A percentile compares a stretch with the other conserved stretches of the same genome.
Evolutionary conservation across 2,797 vertebrate genomes (phyloP).

Genomic region (Tragelaphus eurycerus): DNA sequence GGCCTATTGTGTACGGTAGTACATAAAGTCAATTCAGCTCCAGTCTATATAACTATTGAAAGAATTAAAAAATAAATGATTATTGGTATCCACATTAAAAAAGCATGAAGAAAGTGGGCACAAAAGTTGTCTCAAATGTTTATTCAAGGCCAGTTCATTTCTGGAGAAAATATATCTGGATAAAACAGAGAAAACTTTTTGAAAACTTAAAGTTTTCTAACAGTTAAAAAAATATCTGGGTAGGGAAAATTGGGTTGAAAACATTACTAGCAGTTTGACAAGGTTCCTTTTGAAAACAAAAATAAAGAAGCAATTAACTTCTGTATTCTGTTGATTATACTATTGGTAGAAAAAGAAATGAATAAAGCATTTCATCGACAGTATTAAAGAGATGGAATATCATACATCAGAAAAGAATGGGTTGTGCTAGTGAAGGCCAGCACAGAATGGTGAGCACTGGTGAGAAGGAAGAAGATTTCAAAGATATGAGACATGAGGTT

Average conservation of each 20-base stretch:
- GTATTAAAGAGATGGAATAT: not conserved
- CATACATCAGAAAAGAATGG: not conserved
- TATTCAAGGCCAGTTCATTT: not conserved
- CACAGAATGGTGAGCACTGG: not conserved
- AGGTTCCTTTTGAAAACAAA: not conserved
- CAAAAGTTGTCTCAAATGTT: not conserved
- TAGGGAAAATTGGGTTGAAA: not conserved
- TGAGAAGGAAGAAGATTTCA: not conserved
- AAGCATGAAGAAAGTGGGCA: not conserved
- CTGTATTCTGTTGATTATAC: not conserved
- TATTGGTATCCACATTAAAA: not conserved
- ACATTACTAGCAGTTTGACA: not conserved
- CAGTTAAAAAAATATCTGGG: not conserved
- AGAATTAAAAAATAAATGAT: not conserved
- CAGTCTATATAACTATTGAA: not conserved
- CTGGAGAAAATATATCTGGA: not conserved
- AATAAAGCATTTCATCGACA: not conserved
- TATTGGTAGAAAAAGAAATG: not conserved
- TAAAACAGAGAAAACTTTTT: not conserved
- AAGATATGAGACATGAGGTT: fast-evolving
- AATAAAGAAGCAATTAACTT: not conserved
- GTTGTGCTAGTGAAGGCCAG: not conserved
- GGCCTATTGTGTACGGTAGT: not conserved
- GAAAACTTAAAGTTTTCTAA: not conserved
- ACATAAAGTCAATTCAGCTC: not conserved